A percentile compares a stretch with the other conserved stretches of the same genome.
Evolutionary conservation across 2,888 invertebrate species (phyloP).

Genomic region (Pediacus dermestoides): DNA sequence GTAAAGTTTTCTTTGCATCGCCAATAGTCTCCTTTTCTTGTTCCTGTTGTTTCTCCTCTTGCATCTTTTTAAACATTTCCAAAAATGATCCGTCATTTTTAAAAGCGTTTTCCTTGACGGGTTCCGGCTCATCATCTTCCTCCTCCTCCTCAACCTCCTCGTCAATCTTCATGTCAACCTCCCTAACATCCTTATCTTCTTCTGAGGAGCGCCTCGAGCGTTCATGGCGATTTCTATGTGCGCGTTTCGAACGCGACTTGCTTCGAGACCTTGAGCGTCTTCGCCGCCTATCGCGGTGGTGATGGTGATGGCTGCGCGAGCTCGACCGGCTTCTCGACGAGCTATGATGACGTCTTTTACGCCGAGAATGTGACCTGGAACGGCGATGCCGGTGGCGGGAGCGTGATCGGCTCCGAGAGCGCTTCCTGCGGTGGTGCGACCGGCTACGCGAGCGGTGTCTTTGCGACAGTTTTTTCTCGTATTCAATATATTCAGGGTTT

Average conservation of each 20-base stretch:
- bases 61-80: slow-evolving; percentile 89
- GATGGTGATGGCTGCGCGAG: slow-evolving; percentile 15
- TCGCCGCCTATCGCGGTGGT: slow-evolving; percentile 17
- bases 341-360: slow-evolving; percentile 17
- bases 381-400: slow-evolving; percentile 26
- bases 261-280: slow-evolving; percentile 30
- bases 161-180: slow-evolving; percentile 31
- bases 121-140: slow-evolving; percentile 42
- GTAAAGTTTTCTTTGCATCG: slow-evolving; percentile 49
- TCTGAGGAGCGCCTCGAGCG: no score
- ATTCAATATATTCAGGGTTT: slow-evolving; percentile 40
- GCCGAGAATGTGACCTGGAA: slow-evolving; percentile 17
- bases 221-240: slow-evolving; percentile 12
- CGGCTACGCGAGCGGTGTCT: slow-evolving; percentile 26
- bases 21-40: slow-evolving; percentile 33
- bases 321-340: slow-evolving; percentile 17
- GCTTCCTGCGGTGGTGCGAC: slow-evolving; percentile 26
- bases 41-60: slow-evolving; percentile 58
- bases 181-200: slow-evolving; percentile 22
- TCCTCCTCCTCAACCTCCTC: slow-evolving; percentile 36
- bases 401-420: slow-evolving; percentile 25
- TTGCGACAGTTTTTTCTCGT: slow-evolving; percentile 28
- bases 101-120: slow-evolving; percentile 62
- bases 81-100: slow-evolving; percentile 89
- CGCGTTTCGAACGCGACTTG: slow-evolving; percentile 25